Base-by-base conservation (phyloP, 2,113 vertebrate genomes). In the Leucosticte australis region DNA sequence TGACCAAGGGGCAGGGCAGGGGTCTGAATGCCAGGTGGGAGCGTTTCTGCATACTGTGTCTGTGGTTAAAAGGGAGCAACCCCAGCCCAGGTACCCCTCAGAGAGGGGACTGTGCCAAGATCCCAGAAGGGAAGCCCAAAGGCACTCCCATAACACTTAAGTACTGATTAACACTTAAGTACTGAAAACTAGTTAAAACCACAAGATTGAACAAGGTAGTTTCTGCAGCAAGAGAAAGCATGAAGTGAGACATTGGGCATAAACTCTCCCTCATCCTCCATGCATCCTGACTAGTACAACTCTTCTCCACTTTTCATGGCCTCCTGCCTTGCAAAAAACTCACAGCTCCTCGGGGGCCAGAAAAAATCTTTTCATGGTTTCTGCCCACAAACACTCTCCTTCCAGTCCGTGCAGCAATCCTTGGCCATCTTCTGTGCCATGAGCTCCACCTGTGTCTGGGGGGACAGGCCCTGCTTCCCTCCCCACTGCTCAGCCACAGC, bases 301-400 rank as follows among this genome's bases (percentile, higher is more conserved):
- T 56, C 41, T 41, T 49, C 33, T 24, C 30, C 27, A 9, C 31
- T 92, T 70, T 70, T 59, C 39, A 31, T 5, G 16, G 41, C 19
- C 16, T 78, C 52, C 42, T 67, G 62, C 60, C 16, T 74, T n/a
- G 28, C n/a, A 87, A 39, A 31, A 52, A 77, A 49, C 42, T 37
- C 55, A 18, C 4, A 19, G 15, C 23, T 49, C 37, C 82, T 56
- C 1, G 1, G 23, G 28, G 14, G 19, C 19, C 21, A 0, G n/a
- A 46, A 81, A 56, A 90, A 69, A 41, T 31, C 39, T 37, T 77
- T 52, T 42, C 39, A 6, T 28, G 7, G 26, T 33, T 28, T 64
- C 55, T 65, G 46, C 50, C 18, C 13, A 4, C 41, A 5, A 4
- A 1, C 0, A 0, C 35, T 84, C 33, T 83, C 23, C 41, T 68